phyloP scores from a whole-genome alignment of 2,888 invertebrate genomes.

The Stramonita haemastoma region DNA sequence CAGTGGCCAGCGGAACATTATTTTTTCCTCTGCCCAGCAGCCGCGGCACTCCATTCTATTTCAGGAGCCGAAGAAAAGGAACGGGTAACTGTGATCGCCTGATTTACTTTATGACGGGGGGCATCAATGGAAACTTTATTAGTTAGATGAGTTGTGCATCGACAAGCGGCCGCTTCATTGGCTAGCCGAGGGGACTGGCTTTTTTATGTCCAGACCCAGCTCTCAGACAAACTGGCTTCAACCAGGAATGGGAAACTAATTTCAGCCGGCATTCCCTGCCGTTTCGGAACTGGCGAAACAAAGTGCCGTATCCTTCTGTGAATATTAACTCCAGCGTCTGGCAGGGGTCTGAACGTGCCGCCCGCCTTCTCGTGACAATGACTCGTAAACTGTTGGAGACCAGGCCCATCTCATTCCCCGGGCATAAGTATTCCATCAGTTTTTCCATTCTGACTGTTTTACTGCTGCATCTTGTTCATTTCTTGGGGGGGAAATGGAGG shows the following conservation, averaged over 20 bases:
- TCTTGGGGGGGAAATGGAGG: background rate
- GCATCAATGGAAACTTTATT: conserved; percentile 37
- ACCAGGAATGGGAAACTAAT: conserved; percentile 28
- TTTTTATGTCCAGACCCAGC: conserved; percentile 9
- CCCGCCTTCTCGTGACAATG: conserved; percentile 20
- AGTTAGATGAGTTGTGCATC: conserved; percentile 32
- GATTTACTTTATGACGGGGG: conserved; percentile 28
- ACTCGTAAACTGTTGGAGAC: conserved; percentile 20
- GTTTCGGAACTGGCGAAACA: conserved; percentile 22
- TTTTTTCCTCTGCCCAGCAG: too few relatives aligned
- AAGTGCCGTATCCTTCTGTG: conserved; percentile 34
- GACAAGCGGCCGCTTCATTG: conserved; percentile 22
- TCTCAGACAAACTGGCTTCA: background rate
- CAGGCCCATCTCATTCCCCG: conserved; percentile 24
- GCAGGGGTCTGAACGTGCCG: background rate
- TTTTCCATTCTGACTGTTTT: conserved; percentile 35
- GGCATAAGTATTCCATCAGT: conserved; percentile 37
- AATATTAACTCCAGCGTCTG: conserved; percentile 30
- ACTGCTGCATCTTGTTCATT: conserved; percentile 1
- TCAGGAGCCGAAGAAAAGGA: conserved; percentile 24
- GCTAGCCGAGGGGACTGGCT: conserved; percentile 1
- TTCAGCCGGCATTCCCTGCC: conserved; percentile 17
- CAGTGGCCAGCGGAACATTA: too few relatives aligned
- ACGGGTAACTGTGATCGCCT: conserved; percentile 16
- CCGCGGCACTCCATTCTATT: background rate